Evolutionary conservation across 2,888 invertebrate species (phyloP).

Genomic region (Linnaemya vulpina): DNA sequence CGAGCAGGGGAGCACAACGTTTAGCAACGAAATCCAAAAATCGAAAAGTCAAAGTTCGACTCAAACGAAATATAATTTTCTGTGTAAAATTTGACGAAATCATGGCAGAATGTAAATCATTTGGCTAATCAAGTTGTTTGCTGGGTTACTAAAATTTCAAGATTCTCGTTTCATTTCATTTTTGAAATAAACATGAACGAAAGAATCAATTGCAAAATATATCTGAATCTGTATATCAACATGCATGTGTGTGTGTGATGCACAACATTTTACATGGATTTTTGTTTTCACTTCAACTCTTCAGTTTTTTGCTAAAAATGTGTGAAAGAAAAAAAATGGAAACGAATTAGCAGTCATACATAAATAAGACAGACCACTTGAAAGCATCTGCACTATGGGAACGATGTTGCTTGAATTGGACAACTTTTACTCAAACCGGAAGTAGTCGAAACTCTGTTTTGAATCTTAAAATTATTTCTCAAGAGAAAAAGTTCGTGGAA

Average conservation of each 20-base stretch:
- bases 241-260: background rate
- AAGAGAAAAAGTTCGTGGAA: background rate
- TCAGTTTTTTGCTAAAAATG: constrained; percentile 48
- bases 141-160: background rate
- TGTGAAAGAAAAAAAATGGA: background rate
- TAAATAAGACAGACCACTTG: background rate
- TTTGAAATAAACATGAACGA: constrained; percentile 8
- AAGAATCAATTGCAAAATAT: constrained; percentile 19
- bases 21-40: too few relatives aligned
- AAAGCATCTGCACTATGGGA: background rate
- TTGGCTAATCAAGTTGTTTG: background rate
- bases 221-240: background rate
- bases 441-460: too few relatives aligned
- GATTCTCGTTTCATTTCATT: background rate
- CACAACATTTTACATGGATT: constrained; percentile 42
- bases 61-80: too few relatives aligned
- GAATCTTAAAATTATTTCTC: too few relatives aligned
- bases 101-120: too few relatives aligned
- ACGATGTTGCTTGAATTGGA: background rate
- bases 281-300: constrained; percentile 60
- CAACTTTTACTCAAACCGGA: too few relatives aligned
- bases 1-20: too few relatives aligned
- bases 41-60: too few relatives aligned
- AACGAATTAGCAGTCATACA: background rate
- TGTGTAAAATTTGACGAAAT: too few relatives aligned